Conservation (phyloP, 1,140 invertebrate genomes). For the Mactra quadrangularis region DNA sequence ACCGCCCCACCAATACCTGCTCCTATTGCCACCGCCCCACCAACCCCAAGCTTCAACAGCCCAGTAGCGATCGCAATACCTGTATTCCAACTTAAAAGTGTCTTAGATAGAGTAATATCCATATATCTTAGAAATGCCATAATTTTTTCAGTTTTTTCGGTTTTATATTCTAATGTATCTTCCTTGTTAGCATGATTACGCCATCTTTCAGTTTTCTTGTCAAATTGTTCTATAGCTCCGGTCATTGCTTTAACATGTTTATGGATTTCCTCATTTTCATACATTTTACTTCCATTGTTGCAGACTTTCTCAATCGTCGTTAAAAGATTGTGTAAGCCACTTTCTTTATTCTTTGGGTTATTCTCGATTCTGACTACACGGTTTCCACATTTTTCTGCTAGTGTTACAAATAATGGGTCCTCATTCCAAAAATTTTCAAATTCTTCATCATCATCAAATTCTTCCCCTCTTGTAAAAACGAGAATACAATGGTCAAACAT, state of each 20-base stretch:
- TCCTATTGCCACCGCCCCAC: neutral
- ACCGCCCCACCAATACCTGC: neutral
- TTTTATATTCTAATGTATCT: neutral
- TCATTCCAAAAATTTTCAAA: neutral
- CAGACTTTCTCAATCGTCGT: neutral
- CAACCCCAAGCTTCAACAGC: neutral
- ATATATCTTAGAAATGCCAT: too few relatives aligned
- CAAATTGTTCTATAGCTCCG: neutral
- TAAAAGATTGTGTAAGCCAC: neutral
- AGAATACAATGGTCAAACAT: slow-evolving; percentile 40
- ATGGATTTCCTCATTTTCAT: neutral
- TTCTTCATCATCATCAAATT: slow-evolving; percentile 17
- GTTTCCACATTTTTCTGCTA: neutral
- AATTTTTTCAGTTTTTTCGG: neutral
- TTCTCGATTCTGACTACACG: slow-evolving; percentile 16
- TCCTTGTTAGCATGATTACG: neutral
- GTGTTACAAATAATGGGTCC: neutral
- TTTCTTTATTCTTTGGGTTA: neutral
- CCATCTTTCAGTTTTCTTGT: neutral
- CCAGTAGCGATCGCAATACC: too few relatives aligned
- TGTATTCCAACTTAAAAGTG: too few relatives aligned
- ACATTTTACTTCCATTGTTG: neutral
- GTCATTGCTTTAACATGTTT: neutral
- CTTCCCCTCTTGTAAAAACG: slow-evolving; percentile 55
- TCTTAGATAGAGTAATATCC: too few relatives aligned